Conservation (phyloP, 1,140 invertebrate species). For the Ips nitidus region DNA sequence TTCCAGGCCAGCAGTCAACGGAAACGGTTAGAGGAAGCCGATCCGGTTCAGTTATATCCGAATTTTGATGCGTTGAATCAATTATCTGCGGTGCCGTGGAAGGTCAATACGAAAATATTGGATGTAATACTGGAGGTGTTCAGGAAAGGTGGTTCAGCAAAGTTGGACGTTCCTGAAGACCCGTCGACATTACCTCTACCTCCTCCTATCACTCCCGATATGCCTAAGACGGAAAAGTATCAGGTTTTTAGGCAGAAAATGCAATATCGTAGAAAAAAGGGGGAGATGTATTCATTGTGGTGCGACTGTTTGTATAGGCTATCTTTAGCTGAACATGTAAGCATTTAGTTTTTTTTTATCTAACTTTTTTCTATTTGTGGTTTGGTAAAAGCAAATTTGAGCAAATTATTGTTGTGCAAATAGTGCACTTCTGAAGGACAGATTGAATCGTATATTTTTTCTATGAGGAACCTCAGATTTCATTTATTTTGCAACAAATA, state of each 20-base stretch:
- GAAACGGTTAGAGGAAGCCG: conserved; percentile 60
- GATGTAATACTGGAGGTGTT: conserved; percentile 64
- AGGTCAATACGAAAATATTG: conserved; percentile 75
- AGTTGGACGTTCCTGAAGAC: conserved; percentile 78
- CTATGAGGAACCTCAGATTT: too few relatives aligned
- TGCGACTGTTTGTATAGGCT: conserved; percentile 91
- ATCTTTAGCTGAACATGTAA: conserved; percentile 92
- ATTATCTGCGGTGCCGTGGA: conserved; percentile 87
- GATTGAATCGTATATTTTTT: too few relatives aligned
- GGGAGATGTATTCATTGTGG: conserved; percentile 93
- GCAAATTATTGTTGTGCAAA: too few relatives aligned
- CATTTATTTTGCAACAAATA: too few relatives aligned
- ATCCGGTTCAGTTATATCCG: conserved; percentile 71
- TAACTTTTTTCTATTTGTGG: not conserved
- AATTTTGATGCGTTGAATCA: conserved; percentile 90
- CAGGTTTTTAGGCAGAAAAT: conserved; percentile 61
- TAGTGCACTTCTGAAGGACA: too few relatives aligned
- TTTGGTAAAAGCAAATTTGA: not conserved
- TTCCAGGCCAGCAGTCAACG: conserved; percentile 63
- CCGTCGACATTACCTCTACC: conserved; percentile 61
- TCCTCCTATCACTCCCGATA: conserved; percentile 46
- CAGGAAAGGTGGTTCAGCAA: conserved; percentile 74
- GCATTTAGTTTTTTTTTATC: conserved; percentile 42
- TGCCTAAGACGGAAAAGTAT: conserved; percentile 57
- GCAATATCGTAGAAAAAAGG: conserved; percentile 65